A percentile compares a stretch with the other conserved stretches of the same genome.
phyloP scores from a whole-genome alignment of 1,140 invertebrate species.

The Chionoecetes opilio region DNA sequence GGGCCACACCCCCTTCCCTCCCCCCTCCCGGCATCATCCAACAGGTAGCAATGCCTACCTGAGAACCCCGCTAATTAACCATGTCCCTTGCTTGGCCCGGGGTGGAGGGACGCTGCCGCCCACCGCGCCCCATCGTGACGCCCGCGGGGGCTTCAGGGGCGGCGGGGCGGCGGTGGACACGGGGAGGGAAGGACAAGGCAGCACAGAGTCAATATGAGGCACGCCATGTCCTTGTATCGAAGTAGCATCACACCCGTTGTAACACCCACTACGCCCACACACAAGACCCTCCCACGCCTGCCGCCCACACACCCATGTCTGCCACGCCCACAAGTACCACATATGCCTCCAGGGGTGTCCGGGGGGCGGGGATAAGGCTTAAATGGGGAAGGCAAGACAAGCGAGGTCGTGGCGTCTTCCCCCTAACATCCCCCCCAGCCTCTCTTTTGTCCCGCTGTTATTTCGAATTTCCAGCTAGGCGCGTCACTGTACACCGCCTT shows the following conservation, averaged over 20 bases:
- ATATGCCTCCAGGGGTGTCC: not conserved
- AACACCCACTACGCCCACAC: not conserved
- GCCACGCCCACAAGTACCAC: no score
- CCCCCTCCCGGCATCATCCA: conserved; percentile 57
- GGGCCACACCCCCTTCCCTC: not conserved
- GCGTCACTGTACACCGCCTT: not conserved
- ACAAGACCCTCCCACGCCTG: not conserved
- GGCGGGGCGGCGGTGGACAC: not conserved
- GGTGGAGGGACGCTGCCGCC: not conserved
- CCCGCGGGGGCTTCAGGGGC: not conserved
- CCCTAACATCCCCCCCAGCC: conserved; percentile 63
- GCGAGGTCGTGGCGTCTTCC: conserved; percentile 62
- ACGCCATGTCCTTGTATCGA: conserved; percentile 77
- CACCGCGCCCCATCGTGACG: not conserved
- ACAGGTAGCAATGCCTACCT: conserved; percentile 68
- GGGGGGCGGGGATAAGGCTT: not conserved
- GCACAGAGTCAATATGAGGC: conserved; percentile 57
- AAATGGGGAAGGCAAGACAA: not conserved
- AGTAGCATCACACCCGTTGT: conserved; percentile 57
- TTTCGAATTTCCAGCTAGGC: conserved; percentile 42
- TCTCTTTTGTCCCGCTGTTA: conserved; percentile 76
- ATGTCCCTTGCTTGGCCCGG: not conserved
- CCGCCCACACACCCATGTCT: not conserved
- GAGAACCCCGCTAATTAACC: conserved; percentile 74
- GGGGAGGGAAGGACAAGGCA: not conserved